Conservation (phyloP, 2,797 vertebrate species). For the Trachurus trachurus region DNA sequence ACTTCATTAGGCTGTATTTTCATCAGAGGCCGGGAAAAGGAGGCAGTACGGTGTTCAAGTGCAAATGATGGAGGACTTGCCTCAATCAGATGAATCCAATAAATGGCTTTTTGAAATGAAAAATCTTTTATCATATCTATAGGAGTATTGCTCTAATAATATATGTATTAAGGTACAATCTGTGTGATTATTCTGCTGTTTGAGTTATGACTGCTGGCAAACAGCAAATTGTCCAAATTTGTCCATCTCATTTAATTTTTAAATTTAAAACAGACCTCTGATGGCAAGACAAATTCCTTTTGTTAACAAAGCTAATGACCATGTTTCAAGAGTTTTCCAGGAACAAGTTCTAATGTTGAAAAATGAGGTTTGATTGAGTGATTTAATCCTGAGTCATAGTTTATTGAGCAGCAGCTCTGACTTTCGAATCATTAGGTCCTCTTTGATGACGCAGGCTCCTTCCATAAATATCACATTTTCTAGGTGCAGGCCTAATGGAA, state of each 20-base stretch:
- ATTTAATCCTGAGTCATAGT: conserved; percentile 36
- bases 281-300: neutral
- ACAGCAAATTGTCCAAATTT: neutral
- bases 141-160: neutral
- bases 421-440: conserved; percentile 39
- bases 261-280: conserved; percentile 17
- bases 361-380: conserved; percentile 16
- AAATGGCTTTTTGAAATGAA: no score
- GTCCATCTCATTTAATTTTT: conserved; percentile 6
- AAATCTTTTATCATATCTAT: no score
- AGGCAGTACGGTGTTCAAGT: neutral
- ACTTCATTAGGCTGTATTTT: conserved; percentile 12
- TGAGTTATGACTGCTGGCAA: neutral
- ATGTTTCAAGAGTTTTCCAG: conserved; percentile 45
- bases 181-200: neutral
- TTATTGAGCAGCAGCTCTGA: conserved; percentile 44
- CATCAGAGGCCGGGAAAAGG: neutral
- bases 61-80: neutral
- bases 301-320: neutral
- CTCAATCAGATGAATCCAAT: neutral
- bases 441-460: conserved; percentile 40
- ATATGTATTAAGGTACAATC: neutral
- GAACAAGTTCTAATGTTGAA: conserved; percentile 27
- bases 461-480: conserved; percentile 54
- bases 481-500: conserved; percentile 1